Conservation (phyloP, 2,797 vertebrate species). For the Chanos chanos region DNA sequence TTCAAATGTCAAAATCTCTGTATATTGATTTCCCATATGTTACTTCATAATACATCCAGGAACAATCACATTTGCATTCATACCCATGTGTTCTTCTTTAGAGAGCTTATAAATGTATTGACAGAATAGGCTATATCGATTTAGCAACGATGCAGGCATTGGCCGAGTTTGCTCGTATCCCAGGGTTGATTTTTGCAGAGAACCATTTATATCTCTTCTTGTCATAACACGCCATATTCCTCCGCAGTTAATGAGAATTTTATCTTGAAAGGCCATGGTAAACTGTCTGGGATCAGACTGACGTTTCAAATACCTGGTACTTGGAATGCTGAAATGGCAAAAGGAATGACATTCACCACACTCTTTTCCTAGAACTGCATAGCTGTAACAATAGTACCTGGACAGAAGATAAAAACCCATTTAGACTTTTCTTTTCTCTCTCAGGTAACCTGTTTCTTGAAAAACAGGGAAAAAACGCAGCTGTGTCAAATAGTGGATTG, state of each 20-base stretch:
- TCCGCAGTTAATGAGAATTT: constrained; percentile 63
- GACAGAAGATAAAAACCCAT: not conserved
- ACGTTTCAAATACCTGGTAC: constrained; percentile 24
- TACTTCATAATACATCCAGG: too few species aligned
- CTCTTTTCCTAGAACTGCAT: not conserved
- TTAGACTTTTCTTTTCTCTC: not conserved
- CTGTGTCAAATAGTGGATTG: too few species aligned
- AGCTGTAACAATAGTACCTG: constrained; percentile 6
- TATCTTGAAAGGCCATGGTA: constrained; percentile 59
- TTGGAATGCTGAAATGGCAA: constrained; percentile 26
- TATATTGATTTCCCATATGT: too few species aligned
- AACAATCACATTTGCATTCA: too few species aligned
- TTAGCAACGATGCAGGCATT: too few species aligned
- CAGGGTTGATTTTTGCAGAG: not conserved
- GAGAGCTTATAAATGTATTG: too few species aligned
- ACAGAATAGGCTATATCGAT: too few species aligned
- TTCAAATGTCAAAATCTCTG: too few species aligned
- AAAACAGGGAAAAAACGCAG: too few species aligned
- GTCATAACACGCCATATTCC: constrained; percentile 30
- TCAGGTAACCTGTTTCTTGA: too few species aligned
- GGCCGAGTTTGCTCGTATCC: constrained; percentile 5
- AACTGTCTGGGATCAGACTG: constrained; percentile 46
- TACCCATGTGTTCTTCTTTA: too few species aligned
- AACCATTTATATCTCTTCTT: not conserved
- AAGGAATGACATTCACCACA: constrained; percentile 22